Percentiles rank a stretch among this genome's conserved stretches.
Conservation (phyloP, 1,140 invertebrate species). For the Sesamia nonagrioides region DNA sequence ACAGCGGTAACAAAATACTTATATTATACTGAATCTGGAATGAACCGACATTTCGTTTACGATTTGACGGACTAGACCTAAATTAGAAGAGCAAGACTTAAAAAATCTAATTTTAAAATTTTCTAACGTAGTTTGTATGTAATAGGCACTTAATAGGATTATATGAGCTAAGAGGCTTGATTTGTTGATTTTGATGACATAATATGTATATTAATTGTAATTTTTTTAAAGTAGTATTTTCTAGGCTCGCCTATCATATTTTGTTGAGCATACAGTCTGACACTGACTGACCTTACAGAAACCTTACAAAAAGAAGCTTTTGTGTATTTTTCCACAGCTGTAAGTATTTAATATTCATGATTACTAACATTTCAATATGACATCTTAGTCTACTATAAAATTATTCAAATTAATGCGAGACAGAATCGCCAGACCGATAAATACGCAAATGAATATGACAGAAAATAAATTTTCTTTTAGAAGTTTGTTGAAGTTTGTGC, state of each 20-base stretch:
- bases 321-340: not conserved
- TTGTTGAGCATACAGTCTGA: too few species aligned
- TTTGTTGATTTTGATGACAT: too few species aligned
- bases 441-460: slow-evolving; percentile 42
- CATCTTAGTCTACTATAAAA: slow-evolving; percentile 15
- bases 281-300: not conserved
- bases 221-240: too few species aligned
- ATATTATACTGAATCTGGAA: not conserved
- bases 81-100: too few species aligned
- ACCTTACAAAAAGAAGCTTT: not conserved
- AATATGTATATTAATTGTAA: too few species aligned
- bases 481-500: not conserved
- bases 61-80: too few species aligned
- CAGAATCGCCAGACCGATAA: slow-evolving; percentile 40
- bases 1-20: slow-evolving; percentile 8
- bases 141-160: too few species aligned
- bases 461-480: slow-evolving; percentile 26
- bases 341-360: slow-evolving; percentile 7
- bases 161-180: too few species aligned
- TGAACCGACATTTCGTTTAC: slow-evolving; percentile 16
- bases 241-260: too few species aligned
- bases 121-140: too few species aligned
- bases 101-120: too few species aligned
- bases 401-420: slow-evolving; percentile 35
- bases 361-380: not conserved